These are phyloP conservation scores for Drosophila koepferae DNA, from an alignment of 2,888 invertebrate genomes.

Conservation along the genomic window DNA sequence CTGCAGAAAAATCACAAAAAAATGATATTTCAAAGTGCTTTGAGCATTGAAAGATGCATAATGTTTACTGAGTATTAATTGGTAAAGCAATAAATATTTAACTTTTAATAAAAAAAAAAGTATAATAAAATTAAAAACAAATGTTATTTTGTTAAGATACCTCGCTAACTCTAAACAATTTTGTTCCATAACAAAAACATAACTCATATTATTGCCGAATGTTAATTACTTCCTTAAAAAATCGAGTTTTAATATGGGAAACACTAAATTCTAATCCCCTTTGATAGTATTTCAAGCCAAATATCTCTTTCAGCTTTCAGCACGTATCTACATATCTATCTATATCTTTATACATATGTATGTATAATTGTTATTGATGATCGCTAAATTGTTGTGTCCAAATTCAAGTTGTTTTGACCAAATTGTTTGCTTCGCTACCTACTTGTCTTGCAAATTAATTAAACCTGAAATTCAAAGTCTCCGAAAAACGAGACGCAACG, in stretches of 20 bases:
- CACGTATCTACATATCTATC: neutral
- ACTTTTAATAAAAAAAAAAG: too few relatives aligned
- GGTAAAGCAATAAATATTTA: too few relatives aligned
- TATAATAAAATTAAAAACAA: too few relatives aligned
- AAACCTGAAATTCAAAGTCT: slow-evolving; percentile 40
- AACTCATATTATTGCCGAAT: neutral
- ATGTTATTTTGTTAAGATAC: too few relatives aligned
- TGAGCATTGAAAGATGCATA: too few relatives aligned
- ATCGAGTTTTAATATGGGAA: neutral
- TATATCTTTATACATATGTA: neutral
- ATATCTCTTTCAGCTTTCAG: slow-evolving; percentile 10
- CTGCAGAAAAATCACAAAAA: too few relatives aligned
- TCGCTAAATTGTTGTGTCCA: slow-evolving; percentile 13
- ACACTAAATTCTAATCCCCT: slow-evolving; percentile 1
- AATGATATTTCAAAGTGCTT: too few relatives aligned
- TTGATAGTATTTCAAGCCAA: neutral
- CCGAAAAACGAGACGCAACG: slow-evolving; percentile 29
- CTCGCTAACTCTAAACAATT: neutral
- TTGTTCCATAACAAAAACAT: neutral
- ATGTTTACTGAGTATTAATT: too few relatives aligned
- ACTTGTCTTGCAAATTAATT: slow-evolving; percentile 43
- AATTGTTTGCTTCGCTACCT: slow-evolving; percentile 23
- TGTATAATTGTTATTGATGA: neutral
- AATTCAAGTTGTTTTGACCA: slow-evolving; percentile 38
- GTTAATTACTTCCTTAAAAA: neutral